Conservation (phyloP, 1,140 invertebrate species). For the Drosophila sp. region DNA sequence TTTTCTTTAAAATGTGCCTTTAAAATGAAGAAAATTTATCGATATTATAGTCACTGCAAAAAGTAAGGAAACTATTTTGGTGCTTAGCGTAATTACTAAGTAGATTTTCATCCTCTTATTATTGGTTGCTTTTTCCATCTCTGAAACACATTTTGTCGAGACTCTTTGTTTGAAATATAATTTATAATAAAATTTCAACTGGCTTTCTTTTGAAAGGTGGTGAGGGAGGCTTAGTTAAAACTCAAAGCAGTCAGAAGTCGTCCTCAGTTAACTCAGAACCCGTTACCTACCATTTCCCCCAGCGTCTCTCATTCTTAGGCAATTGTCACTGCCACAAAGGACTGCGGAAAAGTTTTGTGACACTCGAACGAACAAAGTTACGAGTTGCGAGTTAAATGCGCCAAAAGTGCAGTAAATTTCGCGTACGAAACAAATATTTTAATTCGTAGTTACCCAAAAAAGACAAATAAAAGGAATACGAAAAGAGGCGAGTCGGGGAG, state of each 20-base stretch:
- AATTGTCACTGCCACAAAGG: slow-evolving; percentile 37
- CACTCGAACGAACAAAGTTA: slow-evolving; percentile 53
- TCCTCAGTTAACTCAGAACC: slow-evolving; percentile 13
- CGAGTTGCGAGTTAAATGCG: slow-evolving; percentile 15
- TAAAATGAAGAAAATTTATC: too few species aligned
- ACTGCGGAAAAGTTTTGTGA: slow-evolving; percentile 43
- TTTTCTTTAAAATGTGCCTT: too few species aligned
- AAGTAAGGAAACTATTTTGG: not conserved
- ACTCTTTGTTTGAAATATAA: slow-evolving; percentile 25
- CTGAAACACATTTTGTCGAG: not conserved
- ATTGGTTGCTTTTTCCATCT: too few species aligned
- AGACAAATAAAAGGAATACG: too few species aligned
- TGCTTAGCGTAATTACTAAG: not conserved
- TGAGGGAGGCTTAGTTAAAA: not conserved
- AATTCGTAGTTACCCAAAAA: slow-evolving; percentile 23
- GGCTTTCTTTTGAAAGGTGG: not conserved
- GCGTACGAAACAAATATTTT: slow-evolving; percentile 47
- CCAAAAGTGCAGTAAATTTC: slow-evolving; percentile 52
- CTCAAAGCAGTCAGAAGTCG: slow-evolving; percentile 13
- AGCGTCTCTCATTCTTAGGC: not conserved
- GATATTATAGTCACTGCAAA: not conserved
- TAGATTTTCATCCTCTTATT: not conserved
- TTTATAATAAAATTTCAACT: slow-evolving; percentile 29
- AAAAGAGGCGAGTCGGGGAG: not conserved
- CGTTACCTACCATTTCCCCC: not conserved